Percentiles rank a stretch among this genome's conserved stretches.
Conservation (phyloP, 2,888 invertebrate species). For the Meiosimyza decipiens region DNA sequence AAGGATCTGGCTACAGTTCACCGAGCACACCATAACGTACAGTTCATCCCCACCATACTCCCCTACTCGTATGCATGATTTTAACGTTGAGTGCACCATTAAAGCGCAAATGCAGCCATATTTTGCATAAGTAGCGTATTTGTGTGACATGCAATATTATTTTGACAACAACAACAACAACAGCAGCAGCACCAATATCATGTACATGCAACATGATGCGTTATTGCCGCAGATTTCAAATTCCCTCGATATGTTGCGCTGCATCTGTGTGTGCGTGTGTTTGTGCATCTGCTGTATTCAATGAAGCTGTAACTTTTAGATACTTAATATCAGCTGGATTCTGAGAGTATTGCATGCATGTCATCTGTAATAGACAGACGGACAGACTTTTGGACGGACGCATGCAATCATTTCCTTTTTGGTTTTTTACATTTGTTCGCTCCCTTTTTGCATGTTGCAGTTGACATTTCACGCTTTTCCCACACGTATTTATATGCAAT, state of each 20-base stretch:
- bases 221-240: slow-evolving; percentile 16
- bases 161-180: slow-evolving; percentile 31
- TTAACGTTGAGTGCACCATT: slow-evolving; percentile 11
- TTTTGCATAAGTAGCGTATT: slow-evolving; percentile 30
- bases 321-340: slow-evolving; percentile 7
- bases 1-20: background rate
- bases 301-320: slow-evolving; percentile 25
- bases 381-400: background rate
- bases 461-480: no score
- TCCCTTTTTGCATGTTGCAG: no score
- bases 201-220: slow-evolving; percentile 19
- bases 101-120: slow-evolving; percentile 29
- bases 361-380: background rate
- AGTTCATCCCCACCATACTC: background rate
- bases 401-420: no score
- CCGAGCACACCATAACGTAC: background rate
- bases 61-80: no score
- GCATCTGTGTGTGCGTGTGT: background rate
- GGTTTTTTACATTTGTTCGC: no score
- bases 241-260: background rate
- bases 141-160: slow-evolving; percentile 25
- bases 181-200: slow-evolving; percentile 31
- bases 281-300: slow-evolving; percentile 10
- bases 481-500: no score
- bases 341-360: no score